phyloP scores from a whole-genome alignment of 2,888 invertebrate genomes.

The Atethmia centrago region DNA sequence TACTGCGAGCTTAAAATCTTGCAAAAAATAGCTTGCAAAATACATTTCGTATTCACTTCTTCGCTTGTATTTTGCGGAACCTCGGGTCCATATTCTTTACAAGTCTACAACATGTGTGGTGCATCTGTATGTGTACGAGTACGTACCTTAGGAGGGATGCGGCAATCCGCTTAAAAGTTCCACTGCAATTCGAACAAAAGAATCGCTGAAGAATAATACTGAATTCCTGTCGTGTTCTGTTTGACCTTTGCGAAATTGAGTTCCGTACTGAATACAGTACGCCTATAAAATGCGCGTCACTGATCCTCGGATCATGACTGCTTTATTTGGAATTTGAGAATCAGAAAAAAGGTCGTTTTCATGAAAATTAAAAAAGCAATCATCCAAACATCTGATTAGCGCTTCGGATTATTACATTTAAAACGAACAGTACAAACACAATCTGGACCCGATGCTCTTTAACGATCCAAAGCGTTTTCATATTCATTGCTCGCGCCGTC shows the following conservation, averaged over 20 bases:
- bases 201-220: constrained; percentile 37
- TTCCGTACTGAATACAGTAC: constrained; percentile 31
- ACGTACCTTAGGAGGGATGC: constrained; percentile 21
- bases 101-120: constrained; percentile 45
- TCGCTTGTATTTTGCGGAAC: constrained; percentile 35
- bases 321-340: constrained; percentile 45
- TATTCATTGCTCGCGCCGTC: constrained; percentile 74
- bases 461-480: constrained; percentile 74
- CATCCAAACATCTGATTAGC: constrained; percentile 40
- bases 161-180: constrained; percentile 35
- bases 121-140: constrained; percentile 25
- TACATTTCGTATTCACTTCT: constrained; percentile 43
- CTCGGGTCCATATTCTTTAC: constrained; percentile 19
- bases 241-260: constrained; percentile 50
- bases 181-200: constrained; percentile 24
- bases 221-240: constrained; percentile 38
- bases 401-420: constrained; percentile 63
- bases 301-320: constrained; percentile 46
- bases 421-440: constrained; percentile 73
- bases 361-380: constrained; percentile 37
- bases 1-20: constrained; percentile 26
- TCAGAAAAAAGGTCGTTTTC: constrained; percentile 11
- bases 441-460: constrained; percentile 72
- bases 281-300: constrained; percentile 37
- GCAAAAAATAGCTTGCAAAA: constrained; percentile 47